A percentile compares a stretch with the other conserved stretches of the same genome.
phyloP scores from a whole-genome alignment of 2,888 invertebrate genomes.

The Laspeyria flexula region DNA sequence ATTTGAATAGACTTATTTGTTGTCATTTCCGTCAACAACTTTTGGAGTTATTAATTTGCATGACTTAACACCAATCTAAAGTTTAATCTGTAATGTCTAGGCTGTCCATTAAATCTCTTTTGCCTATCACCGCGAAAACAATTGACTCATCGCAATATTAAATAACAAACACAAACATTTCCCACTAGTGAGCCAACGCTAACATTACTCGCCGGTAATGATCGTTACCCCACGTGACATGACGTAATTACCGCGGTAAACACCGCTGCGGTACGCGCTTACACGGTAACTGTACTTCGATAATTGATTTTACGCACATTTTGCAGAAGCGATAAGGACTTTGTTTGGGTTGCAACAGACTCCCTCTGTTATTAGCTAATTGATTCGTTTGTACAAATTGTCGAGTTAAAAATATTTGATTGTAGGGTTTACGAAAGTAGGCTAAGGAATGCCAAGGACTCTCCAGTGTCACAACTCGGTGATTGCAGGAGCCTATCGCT shows the following conservation, averaged over 20 bases:
- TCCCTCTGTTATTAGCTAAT: neutral
- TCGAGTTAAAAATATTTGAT: too few species aligned
- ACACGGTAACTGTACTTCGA: conserved; percentile 8
- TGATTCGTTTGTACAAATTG: neutral
- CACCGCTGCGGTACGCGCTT: conserved; percentile 4
- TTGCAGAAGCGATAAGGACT: conserved; percentile 9
- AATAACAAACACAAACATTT: conserved; percentile 24
- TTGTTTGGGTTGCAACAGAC: conserved; percentile 12
- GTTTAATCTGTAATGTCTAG: neutral
- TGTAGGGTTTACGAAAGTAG: too few species aligned
- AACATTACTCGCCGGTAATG: conserved; percentile 16
- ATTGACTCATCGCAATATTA: conserved; percentile 23
- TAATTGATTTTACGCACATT: conserved; percentile 20
- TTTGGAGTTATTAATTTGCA: too few species aligned
- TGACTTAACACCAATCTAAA: neutral
- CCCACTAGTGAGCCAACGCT: conserved; percentile 2
- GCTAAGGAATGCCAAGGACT: too few species aligned
- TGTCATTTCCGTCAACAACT: too few species aligned
- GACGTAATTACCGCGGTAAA: conserved; percentile 20
- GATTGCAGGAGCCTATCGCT: too few species aligned
- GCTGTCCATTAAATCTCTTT: neutral
- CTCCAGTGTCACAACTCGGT: too few species aligned
- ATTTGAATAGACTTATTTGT: too few species aligned
- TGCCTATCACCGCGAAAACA: conserved; percentile 13
- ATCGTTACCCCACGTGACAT: conserved; percentile 29